Evolutionary conservation across 2,113 vertebrate species (phyloP), one percentile per base, ranked within the genome.

Genomic region (Mirza zaza): DNA sequence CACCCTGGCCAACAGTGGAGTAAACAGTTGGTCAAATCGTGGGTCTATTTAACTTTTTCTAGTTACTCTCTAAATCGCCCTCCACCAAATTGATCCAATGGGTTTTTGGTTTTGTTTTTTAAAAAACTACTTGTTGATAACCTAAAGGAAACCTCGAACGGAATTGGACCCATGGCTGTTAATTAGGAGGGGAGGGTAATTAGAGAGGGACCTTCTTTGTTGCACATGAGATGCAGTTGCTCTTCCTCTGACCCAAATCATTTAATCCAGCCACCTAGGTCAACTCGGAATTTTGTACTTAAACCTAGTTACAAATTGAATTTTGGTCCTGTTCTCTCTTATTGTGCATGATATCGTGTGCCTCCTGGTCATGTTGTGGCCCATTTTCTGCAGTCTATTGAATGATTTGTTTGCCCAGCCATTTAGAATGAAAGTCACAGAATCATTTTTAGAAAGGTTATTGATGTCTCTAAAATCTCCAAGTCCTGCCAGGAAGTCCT

Each of bases 391-490:
- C 93, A 93, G 95, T 95, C 96, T 97, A 91, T 75, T 88, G 70
- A 98, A 80, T 96, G 96, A 98, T 79, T 92, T 57, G 92, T 97
- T 98, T 96, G 80, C 96, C 48, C 97, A 94, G 94, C 77, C 57
- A 95, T 96, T 92, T 94, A 96, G 89, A 96, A 75, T 90, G 89
- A 98, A 98, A 96, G 95, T 96, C 97, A 98, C 97, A 97, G 68
- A 97, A 63, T 96, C 92, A 55, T 95, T 97, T 98, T 98, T 98
- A 93, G 96, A 96, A 98, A 97, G 94, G 94, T 96, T 97, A 97
- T 90, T 96, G 85, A 91, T 96, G 96, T 96, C 91, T 96, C 97
- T 93, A 20, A 96, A 96, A 97, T 98, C 97, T 97, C 96, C 86
- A 94, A 18, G 86, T 48, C 85, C 96, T 34, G 23, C 63, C 89